These are phyloP conservation scores for Poecilus cupreus DNA, from an alignment of 2,888 invertebrate species.

Conservation along the genomic window DNA sequence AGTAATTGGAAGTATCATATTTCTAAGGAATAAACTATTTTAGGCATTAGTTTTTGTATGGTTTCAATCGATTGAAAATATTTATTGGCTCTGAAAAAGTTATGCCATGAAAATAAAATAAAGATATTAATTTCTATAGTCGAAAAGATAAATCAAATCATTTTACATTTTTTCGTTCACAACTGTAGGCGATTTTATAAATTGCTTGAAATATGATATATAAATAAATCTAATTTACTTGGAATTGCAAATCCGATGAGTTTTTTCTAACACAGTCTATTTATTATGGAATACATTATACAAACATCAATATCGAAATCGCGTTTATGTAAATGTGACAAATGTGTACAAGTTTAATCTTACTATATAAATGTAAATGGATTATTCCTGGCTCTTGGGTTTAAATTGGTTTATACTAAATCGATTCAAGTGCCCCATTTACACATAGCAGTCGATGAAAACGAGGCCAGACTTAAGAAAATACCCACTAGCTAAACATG, in stretches of 20 bases:
- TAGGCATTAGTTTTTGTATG: not conserved
- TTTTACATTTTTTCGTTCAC: not conserved
- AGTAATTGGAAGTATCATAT: not conserved
- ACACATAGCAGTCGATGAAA: conserved; percentile 28
- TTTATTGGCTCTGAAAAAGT: not conserved
- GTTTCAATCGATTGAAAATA: conserved; percentile 15
- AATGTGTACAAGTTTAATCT: conserved; percentile 49
- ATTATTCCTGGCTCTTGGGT: conserved; percentile 43
- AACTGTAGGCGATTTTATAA: not conserved
- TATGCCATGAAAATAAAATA: conserved; percentile 11
- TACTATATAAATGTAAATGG: conserved; percentile 54
- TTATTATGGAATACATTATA: conserved; percentile 37
- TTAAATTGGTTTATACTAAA: conserved; percentile 46
- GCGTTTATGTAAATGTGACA: conserved; percentile 50
- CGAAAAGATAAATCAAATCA: not conserved
- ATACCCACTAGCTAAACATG: conserved; percentile 36
- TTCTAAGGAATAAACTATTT: not conserved
- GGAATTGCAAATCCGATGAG: conserved; percentile 6
- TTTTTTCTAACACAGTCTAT: conserved; percentile 20
- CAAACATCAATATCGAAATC: conserved; percentile 43
- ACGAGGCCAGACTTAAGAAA: conserved; percentile 31
- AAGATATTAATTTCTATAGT: not conserved
- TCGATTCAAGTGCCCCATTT: conserved; percentile 47
- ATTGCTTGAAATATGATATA: conserved; percentile 14
- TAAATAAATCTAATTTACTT: not conserved